Conservation (phyloP, 2,113 vertebrate species). For the Formicarius rufipectus region DNA sequence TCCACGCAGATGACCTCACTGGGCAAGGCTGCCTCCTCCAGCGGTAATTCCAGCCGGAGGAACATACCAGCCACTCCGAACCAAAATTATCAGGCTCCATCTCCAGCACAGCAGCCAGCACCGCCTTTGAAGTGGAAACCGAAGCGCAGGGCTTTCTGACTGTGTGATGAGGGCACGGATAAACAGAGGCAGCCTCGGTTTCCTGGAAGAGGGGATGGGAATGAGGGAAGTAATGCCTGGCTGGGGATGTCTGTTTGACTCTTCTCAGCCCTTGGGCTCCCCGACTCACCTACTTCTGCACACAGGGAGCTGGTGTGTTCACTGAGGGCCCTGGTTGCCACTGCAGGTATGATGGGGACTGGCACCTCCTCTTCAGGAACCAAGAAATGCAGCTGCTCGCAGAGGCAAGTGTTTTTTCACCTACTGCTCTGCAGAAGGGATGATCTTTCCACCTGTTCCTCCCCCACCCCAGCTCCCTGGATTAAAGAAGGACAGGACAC, state of each 20-base stretch:
- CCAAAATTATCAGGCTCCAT: constrained; percentile 61
- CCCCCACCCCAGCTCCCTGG: neutral
- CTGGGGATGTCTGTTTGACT: neutral
- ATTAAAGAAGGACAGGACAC: neutral
- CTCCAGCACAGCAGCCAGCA: constrained; percentile 40
- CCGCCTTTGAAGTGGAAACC: constrained; percentile 55
- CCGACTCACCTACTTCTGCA: neutral
- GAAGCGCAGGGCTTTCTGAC: constrained; percentile 20
- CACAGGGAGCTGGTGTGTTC: neutral
- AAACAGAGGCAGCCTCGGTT: constrained; percentile 5
- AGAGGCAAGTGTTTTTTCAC: neutral
- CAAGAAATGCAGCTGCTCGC: neutral
- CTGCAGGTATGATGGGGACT: neutral
- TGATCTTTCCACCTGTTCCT: neutral
- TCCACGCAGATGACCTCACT: constrained; percentile 22
- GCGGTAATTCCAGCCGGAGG: constrained; percentile 12
- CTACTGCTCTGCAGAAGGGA: neutral
- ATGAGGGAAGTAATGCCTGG: neutral
- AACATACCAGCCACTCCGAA: constrained; percentile 47
- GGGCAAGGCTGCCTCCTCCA: neutral
- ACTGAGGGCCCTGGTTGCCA: neutral
- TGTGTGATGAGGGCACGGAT: neutral
- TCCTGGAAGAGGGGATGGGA: constrained; percentile 23
- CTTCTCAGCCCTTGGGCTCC: neutral
- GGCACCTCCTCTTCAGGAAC: neutral